Evolutionary conservation across 2,797 vertebrate species (phyloP), one percentile per base, ranked within the genome.

Genomic region (Erethizon dorsatum): DNA sequence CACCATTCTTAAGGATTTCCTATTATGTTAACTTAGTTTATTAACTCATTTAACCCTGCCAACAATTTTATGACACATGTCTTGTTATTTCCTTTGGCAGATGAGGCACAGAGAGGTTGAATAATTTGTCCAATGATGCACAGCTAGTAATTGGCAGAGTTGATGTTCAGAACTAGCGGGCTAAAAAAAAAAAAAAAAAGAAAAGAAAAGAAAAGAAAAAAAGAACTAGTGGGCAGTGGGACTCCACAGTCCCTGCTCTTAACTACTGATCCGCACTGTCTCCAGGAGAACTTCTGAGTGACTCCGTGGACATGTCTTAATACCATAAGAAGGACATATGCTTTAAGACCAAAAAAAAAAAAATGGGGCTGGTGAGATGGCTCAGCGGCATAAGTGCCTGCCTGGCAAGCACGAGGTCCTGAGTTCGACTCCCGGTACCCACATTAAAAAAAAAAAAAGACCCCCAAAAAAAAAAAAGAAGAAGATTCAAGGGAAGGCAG

Each of bases 61-160:
- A 92, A 82, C 5, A 54, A 31, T 75, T 10, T 52, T 24, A 73
- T 28, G 54, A 82, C 47, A 28, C 85, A 54, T 69, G 31, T 63
- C n/a, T 57, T 95, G 33, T 83, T 61, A 84, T 52, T 94, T 75
- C 78, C 80, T 88, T 24, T 96, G 85, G 73, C 86, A 88, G 45
- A 41, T 54, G 90, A 85, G 59, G 52, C 80, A 84, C 59, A 89
- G 61, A 96, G 31, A 91, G 65, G 57, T 57, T 86, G 78, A 78
- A 50, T 83, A 90, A 92, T 83, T 85, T 83, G 67, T 8, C 65
- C 50, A 33, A 13, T 54, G 17, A 83, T 75, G 4, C n/a, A 71
- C 17, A 90, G 54, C 47, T 88, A 80, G 65, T 71, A 82, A 78
- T 17, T 57, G 59, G 54, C 45, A 87, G 82, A 84, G 56, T 14